A percentile compares a stretch with the other conserved stretches of the same genome.
phyloP scores from a whole-genome alignment of 1,140 invertebrate genomes.

The Holotrichia oblita region DNA sequence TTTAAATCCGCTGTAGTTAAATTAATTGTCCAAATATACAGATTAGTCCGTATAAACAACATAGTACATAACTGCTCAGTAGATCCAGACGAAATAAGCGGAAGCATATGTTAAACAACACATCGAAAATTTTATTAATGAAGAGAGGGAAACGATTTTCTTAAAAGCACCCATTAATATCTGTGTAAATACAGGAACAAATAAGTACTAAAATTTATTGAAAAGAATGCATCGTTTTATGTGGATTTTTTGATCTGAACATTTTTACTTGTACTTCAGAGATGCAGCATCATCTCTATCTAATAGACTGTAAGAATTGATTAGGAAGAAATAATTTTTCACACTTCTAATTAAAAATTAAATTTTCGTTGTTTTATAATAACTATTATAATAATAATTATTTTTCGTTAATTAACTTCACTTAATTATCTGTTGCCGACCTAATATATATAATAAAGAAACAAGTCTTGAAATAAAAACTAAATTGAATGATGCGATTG shows the following conservation, averaged over 20 bases:
- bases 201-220: too few species aligned
- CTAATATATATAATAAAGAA: neutral
- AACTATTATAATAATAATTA: neutral
- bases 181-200: too few species aligned
- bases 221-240: too few species aligned
- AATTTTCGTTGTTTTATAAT: neutral
- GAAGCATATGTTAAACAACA: slow-evolving; percentile 11
- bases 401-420: neutral
- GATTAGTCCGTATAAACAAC: neutral
- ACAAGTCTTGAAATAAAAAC: neutral
- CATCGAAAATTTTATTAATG: slow-evolving; percentile 13
- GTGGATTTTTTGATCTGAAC: too few species aligned
- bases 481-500: neutral
- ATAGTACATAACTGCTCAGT: neutral
- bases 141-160: neutral
- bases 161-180: neutral
- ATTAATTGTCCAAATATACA: slow-evolving; percentile 3
- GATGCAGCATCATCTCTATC: neutral
- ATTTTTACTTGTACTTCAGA: neutral
- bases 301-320: too few species aligned
- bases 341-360: too few species aligned
- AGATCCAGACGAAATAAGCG: slow-evolving; percentile 4
- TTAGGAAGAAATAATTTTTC: too few species aligned
- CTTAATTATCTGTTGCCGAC: neutral
- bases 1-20: neutral